Base-by-base conservation (phyloP, 2,113 vertebrate species). In the Lampris incognitus region DNA sequence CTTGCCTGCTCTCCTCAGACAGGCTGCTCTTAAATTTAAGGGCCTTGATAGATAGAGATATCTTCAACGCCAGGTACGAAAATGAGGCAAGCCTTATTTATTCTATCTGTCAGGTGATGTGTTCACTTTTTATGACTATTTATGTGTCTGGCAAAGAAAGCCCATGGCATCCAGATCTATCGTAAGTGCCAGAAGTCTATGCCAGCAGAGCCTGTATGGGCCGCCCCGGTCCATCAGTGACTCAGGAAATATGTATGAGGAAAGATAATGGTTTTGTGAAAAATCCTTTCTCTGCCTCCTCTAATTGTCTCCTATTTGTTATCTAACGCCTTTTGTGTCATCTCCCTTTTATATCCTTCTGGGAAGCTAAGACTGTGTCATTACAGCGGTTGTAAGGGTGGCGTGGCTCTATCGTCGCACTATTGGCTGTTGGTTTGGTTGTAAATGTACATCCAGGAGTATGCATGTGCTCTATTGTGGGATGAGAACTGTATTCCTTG, bases 141-240 rank as follows among this genome's bases (percentile, higher is more conserved):
- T 81, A 42, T 76, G 44, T 52, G 77, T 71, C 63, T 85, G 84
- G 79, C 79, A 80, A 38, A 56, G 52, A 66, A 13, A 52, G 54
- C 57, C 48, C 50, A 49, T 86, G 83, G 83, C 82, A 1, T 51
- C n/a, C 48, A 66, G 54, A 57, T 67, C 58, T 63, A 41, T 73
- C 56, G 44, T 49, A 59, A 60, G 50, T 78, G 87, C 86, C 79
- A 87, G 63, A 50, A n/a, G 36, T 44, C 66, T 40, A 74, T 84
- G 81, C 86, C 83, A 87, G 84, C 68, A 79, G 55, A 24, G 70
- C 63, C 80, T 85, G 87, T 65, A 85, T 67, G 66, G 77, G 70
- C 49, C 13, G 48, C 65, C 72, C 49, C 71, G 70, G 72, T 87
- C 65, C 74, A 83, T 89, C 76, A 85, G 68, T 84, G 77, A 81